These are phyloP conservation scores for Nesoenas mayeri DNA, from an alignment of 2,113 vertebrate species.

Conservation along the genomic window DNA sequence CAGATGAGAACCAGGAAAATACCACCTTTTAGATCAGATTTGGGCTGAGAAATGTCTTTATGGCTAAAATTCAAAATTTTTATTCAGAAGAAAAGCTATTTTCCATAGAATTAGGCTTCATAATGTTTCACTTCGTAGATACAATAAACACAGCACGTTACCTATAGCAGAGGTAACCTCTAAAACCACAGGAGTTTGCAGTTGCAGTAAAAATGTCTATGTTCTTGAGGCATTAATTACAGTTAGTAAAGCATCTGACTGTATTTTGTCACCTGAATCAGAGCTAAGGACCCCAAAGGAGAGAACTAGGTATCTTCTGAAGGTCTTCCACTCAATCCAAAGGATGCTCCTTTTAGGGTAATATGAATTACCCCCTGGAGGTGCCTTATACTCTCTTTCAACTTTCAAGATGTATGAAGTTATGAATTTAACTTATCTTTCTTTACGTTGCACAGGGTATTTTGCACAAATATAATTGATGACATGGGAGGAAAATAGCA, in stretches of 20 bases:
- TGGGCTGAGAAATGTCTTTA: not conserved
- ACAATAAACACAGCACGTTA: not conserved
- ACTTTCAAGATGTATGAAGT: fast-evolving
- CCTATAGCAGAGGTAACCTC: not conserved
- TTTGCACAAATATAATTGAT: not conserved
- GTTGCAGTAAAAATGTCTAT: not conserved
- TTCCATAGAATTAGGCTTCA: not conserved
- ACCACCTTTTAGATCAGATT: not conserved
- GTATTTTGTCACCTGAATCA: not conserved
- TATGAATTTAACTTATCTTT: not conserved
- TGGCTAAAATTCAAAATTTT: not conserved
- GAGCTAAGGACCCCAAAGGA: not conserved
- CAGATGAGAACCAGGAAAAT: not conserved
- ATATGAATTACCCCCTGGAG: not conserved
- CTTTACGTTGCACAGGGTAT: not conserved
- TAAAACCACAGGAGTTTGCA: not conserved
- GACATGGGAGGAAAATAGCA: not conserved
- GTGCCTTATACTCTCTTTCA: not conserved
- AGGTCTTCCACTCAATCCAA: too few species aligned
- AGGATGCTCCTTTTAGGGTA: too few species aligned
- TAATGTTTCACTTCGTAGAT: not conserved
- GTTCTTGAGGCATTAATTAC: not conserved
- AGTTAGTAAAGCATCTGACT: not conserved
- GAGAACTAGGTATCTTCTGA: not conserved
- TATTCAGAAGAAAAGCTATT: not conserved